A percentile compares a stretch with the other conserved stretches of the same genome.
Conservation (phyloP, 2,797 vertebrate genomes). For the Enteromius trimaculatus region DNA sequence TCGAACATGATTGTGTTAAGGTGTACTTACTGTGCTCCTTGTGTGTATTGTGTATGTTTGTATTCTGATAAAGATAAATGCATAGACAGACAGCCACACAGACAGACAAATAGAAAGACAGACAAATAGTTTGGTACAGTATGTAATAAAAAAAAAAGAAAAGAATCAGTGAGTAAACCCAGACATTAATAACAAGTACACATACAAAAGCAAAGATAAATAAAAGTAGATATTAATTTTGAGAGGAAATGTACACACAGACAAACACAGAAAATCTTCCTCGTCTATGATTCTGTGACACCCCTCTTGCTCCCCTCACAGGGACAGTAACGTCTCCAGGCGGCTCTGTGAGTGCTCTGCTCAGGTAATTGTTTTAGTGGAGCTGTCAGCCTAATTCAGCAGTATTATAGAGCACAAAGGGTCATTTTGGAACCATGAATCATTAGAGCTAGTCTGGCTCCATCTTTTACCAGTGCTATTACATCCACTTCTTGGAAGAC, state of each 20-base stretch:
- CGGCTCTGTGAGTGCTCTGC: conserved; percentile 26
- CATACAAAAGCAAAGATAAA: neutral
- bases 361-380: conserved; percentile 73
- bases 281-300: neutral
- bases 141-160: neutral
- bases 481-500: conserved; percentile 43
- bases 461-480: conserved; percentile 40
- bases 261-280: conserved; percentile 9
- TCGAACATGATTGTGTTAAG: conserved; percentile 48
- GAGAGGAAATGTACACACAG: neutral
- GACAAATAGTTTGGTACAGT: neutral
- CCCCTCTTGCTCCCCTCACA: conserved; percentile 6
- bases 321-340: conserved; percentile 41
- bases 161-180: neutral
- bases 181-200: neutral
- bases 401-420: conserved; percentile 61
- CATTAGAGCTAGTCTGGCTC: conserved; percentile 60
- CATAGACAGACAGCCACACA: neutral
- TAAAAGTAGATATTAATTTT: neutral
- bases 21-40: conserved; percentile 64
- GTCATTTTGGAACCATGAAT: conserved; percentile 69
- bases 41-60: conserved; percentile 44
- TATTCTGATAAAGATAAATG: conserved; percentile 1
- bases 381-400: conserved; percentile 66
- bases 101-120: neutral